A percentile compares a stretch with the other conserved stretches of the same genome.
phyloP scores from a whole-genome alignment of 1,140 invertebrate genomes.

The Rhagoletis pomonella region DNA sequence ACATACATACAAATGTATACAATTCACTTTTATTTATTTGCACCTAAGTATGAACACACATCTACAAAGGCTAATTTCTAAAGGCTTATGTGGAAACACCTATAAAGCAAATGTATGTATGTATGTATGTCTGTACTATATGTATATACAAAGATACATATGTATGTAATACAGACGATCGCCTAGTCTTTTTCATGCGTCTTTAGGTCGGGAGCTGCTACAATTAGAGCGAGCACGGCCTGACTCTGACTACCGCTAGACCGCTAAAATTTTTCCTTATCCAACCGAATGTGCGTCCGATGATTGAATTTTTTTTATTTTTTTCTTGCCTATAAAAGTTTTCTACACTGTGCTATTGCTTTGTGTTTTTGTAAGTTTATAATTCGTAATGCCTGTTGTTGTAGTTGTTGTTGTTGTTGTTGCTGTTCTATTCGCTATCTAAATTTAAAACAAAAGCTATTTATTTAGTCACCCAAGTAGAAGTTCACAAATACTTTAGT shows the following conservation, averaged over 20 bases:
- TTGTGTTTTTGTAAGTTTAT: slow-evolving; percentile 33
- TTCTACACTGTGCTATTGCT: neutral
- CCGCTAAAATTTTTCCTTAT: neutral
- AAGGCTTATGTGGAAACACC: no score
- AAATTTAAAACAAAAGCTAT: slow-evolving; percentile 73
- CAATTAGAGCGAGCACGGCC: neutral
- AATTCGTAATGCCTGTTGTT: slow-evolving; percentile 64
- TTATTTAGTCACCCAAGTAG: slow-evolving; percentile 69
- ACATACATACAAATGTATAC: no score
- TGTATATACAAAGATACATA: neutral
- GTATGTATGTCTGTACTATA: neutral
- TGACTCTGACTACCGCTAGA: neutral
- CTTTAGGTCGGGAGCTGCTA: neutral
- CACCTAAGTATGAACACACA: neutral
- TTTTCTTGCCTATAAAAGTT: neutral
- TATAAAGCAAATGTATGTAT: neutral
- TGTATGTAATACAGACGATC: neutral
- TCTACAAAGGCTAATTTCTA: neutral
- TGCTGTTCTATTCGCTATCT: slow-evolving; percentile 56
- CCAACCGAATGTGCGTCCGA: neutral
- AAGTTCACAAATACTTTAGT: slow-evolving; percentile 66
- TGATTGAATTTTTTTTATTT: neutral
- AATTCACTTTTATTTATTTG: neutral
- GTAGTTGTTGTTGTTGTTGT: no score
- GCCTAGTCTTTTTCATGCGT: neutral